Evolutionary conservation across 2,113 vertebrate genomes (phyloP), one percentile per base, ranked within the genome.

Genomic region (Pteronura brasiliensis): DNA sequence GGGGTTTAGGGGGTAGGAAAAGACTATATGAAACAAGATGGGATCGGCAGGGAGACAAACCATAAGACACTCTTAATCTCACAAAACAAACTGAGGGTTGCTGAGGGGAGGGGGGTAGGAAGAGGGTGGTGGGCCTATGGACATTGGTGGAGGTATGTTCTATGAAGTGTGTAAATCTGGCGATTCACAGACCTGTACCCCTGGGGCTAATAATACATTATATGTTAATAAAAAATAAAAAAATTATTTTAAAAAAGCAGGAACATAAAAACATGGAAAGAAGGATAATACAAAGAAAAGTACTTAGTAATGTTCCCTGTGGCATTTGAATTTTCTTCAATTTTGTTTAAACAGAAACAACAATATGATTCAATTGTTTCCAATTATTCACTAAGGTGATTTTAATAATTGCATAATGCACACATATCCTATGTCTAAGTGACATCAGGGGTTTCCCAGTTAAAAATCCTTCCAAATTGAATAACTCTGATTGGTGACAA

Each of bases 401-500:
- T 93, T 86, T 96, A 87, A 80, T 59, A 67, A 67, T 90, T 93
- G 29, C 11, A 65, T n/a, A 82, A 86, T 52, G 72, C 11, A 49
- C 67, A 71, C 17, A 17, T 23, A 36, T 14, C 39, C 3, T 29
- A 44, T 63, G 12, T 81, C 9, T 77, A 76, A 88, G n/a, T n/a
- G n/a, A 52, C 49, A 52, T 52, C 49, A 52, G n/a, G 14, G 13
- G 6, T 57, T 86, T 71, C 27, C 17, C 2, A 20, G 52, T 84
- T 87, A 36, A 93, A 92, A 57, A 88, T 84, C 8, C 29, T 85
- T 76, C 20, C 25, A 90, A 71, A 71, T 4, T 57, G n/a, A 90
- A 96, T 81, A 96, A 76, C 21, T 92, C n/a, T 76, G 88, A 55
- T 92, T 42, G 86, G 61, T 94, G 44, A 59, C 72, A 94, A 61